These are phyloP conservation scores for Tyria jacobaeae DNA, from an alignment of 2,888 invertebrate genomes.

Conservation along the genomic window DNA sequence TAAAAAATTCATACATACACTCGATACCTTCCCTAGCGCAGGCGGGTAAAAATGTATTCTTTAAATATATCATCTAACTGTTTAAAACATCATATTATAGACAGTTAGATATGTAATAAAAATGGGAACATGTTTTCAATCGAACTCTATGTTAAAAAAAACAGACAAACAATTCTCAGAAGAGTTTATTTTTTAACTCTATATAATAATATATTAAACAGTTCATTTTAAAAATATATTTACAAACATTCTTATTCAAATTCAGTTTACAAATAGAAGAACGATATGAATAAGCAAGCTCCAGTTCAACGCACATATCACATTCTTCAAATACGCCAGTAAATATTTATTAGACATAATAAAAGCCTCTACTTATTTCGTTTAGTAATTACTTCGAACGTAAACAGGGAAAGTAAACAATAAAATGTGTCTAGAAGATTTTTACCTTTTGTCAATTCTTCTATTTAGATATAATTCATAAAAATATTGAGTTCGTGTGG, in stretches of 20 bases:
- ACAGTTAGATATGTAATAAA: too few relatives aligned
- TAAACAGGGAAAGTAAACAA: slow-evolving; percentile 14
- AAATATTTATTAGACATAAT: slow-evolving; percentile 23
- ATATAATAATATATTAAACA: not conserved
- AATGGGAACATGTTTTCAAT: too few relatives aligned
- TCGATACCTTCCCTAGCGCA: too few relatives aligned
- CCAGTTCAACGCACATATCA: slow-evolving; percentile 12
- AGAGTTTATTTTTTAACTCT: too few relatives aligned
- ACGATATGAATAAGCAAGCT: not conserved
- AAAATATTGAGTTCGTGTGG: not conserved
- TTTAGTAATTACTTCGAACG: slow-evolving; percentile 30
- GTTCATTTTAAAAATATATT: not conserved
- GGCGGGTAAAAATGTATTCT: too few relatives aligned
- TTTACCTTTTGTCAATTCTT: not conserved
- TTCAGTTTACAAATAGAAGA: slow-evolving; percentile 17
- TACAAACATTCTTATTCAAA: slow-evolving; percentile 17
- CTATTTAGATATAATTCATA: not conserved
- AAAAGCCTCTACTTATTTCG: slow-evolving; percentile 38
- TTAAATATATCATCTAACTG: too few relatives aligned
- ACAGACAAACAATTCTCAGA: too few relatives aligned
- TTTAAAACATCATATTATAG: too few relatives aligned
- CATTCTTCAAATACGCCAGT: slow-evolving; percentile 10
- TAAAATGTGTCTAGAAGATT: not conserved
- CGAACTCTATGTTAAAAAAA: too few relatives aligned
- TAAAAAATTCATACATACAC: too few relatives aligned